Evolutionary conservation across 2,113 vertebrate species (phyloP).

Genomic region (Labrus mixtus): DNA sequence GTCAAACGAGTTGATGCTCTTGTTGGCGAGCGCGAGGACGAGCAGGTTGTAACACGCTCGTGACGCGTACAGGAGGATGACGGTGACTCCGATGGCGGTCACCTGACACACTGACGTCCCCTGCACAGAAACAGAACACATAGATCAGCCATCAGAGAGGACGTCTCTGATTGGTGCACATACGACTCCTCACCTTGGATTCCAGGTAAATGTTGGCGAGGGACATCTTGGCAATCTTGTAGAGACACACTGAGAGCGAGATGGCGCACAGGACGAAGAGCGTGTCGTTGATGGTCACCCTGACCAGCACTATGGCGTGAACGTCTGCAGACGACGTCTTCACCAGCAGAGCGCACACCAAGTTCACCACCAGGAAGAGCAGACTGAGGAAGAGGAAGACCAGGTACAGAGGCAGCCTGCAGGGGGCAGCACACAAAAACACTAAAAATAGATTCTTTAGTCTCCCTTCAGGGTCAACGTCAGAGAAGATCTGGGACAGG

Average conservation of each 20-base stretch:
- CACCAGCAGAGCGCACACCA: constrained; percentile 94
- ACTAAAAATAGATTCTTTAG: no score
- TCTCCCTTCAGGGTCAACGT: no score
- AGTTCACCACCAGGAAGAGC: constrained; percentile 93
- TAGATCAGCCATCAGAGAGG: background rate
- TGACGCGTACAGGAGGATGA: constrained; percentile 93
- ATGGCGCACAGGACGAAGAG: constrained; percentile 93
- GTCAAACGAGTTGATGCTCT: constrained; percentile 92
- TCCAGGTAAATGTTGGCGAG: constrained; percentile 96
- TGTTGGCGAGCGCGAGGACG: constrained; percentile 90
- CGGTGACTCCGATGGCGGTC: constrained; percentile 89
- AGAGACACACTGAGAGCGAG: constrained; percentile 93
- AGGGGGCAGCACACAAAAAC: no score
- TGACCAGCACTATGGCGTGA: constrained; percentile 89
- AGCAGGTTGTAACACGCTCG: constrained; percentile 97
- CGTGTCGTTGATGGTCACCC: constrained; percentile 93
- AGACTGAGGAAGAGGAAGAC: constrained; percentile 91
- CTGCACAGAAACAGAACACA: constrained; percentile 72
- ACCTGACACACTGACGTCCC: constrained; percentile 97
- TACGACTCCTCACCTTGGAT: constrained; percentile 87
- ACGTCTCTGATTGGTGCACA: no score
- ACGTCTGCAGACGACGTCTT: constrained; percentile 87
- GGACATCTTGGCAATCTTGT: constrained; percentile 97
- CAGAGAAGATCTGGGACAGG: no score
- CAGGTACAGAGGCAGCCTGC: constrained; percentile 91